phyloP scores from a whole-genome alignment of 2,113 vertebrate genomes.

The Stegostoma tigrinum region DNA sequence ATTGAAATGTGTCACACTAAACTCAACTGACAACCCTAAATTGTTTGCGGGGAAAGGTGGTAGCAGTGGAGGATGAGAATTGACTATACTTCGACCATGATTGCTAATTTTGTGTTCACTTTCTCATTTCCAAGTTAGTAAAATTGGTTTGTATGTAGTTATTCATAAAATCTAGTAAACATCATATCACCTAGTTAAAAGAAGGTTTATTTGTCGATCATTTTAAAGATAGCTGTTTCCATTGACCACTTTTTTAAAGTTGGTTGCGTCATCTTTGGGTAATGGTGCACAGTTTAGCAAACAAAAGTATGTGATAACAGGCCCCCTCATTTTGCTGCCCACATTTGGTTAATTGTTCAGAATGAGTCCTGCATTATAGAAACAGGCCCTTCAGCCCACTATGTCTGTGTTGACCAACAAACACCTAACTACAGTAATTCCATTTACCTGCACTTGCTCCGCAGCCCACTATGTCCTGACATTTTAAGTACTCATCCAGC shows the following conservation, averaged over 20 bases:
- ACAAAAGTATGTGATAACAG: background rate
- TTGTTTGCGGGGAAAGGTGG: background rate
- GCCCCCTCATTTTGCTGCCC: background rate
- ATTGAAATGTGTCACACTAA: no score
- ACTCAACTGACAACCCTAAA: no score
- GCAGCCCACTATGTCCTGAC: no score
- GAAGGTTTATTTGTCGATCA: background rate
- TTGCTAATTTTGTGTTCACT: background rate
- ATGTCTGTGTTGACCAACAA: no score
- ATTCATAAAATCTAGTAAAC: background rate
- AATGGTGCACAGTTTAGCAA: background rate
- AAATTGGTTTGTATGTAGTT: background rate
- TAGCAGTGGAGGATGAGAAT: background rate
- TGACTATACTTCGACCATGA: background rate
- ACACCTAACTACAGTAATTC: no score
- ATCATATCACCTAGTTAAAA: background rate
- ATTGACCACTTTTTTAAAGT: background rate
- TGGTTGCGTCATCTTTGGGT: background rate
- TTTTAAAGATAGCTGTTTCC: background rate
- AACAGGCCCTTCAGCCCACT: no score
- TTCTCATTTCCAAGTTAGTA: background rate
- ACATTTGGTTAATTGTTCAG: background rate
- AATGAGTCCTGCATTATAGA: no score
- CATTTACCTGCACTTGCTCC: no score
- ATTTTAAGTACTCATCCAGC: no score